phyloP scores from a whole-genome alignment of 2,113 vertebrate genomes.

The Dasypus novemcinctus region DNA sequence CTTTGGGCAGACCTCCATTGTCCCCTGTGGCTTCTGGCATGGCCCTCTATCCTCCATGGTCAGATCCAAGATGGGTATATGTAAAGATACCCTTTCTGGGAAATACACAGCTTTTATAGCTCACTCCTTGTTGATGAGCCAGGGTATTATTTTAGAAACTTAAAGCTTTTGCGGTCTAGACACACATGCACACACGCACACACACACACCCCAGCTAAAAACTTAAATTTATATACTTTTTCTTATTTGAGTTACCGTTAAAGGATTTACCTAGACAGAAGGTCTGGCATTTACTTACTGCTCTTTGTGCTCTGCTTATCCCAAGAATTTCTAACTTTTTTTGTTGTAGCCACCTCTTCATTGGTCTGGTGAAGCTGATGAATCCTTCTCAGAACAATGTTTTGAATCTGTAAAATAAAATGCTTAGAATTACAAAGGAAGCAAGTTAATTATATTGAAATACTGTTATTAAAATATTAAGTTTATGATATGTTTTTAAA shows the following conservation, averaged over 20 bases:
- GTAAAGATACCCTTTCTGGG: background rate
- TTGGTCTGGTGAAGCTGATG: background rate
- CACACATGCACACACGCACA: no score
- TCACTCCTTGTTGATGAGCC: background rate
- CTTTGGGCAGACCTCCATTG: background rate
- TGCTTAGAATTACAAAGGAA: no score
- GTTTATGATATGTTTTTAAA: no score
- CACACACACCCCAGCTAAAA: background rate
- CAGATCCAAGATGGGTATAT: background rate
- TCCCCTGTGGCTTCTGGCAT: background rate
- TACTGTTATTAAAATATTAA: no score
- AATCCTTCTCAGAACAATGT: no score
- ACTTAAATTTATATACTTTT: background rate
- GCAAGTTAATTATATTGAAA: no score
- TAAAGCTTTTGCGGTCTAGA: background rate
- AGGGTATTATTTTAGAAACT: background rate
- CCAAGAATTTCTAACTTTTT: background rate
- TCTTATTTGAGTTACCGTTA: background rate
- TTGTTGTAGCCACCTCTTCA: background rate
- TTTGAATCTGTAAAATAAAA: no score
- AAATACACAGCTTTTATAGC: background rate
- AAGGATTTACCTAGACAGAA: background rate
- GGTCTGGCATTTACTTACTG: background rate
- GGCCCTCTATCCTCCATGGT: background rate
- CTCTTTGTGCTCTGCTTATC: background rate